A percentile compares a stretch with the other conserved stretches of the same genome.
Conservation (phyloP, 2,888 invertebrate genomes). For the Campopleginae sp. region DNA sequence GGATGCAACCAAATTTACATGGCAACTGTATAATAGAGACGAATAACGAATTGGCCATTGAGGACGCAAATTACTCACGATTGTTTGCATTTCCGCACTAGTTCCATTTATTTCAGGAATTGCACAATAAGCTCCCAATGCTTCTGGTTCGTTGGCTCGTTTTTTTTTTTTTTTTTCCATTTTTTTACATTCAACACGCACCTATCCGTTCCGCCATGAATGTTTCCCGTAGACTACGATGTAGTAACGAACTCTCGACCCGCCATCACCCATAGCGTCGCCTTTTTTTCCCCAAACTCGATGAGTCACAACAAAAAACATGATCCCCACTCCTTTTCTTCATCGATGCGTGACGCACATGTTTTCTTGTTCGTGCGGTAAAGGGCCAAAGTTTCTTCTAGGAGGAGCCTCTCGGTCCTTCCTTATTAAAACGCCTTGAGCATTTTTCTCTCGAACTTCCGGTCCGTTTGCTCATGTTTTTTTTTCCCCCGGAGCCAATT, state of each 20-base stretch:
- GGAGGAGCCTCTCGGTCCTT: background rate
- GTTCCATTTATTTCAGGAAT: conserved; percentile 8
- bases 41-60: background rate
- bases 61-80: conserved; percentile 38
- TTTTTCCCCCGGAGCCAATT: background rate
- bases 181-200: conserved; percentile 10
- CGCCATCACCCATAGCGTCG: background rate
- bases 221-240: background rate
- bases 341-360: conserved; percentile 15
- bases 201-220: conserved; percentile 39
- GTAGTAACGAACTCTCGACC: background rate
- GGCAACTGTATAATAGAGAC: background rate
- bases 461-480: background rate
- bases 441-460: background rate
- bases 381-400: background rate
- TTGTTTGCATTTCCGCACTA: conserved; percentile 41
- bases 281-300: conserved; percentile 1
- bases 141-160: background rate
- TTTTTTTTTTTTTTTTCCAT: background rate
- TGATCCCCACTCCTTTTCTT: conserved; percentile 2
- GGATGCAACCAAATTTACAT: background rate
- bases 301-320: background rate
- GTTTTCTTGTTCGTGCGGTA: background rate
- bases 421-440: background rate
- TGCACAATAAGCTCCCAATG: background rate